phyloP scores from a whole-genome alignment of 2,797 vertebrate genomes.

The Petrocephalus schoutedeni region DNA sequence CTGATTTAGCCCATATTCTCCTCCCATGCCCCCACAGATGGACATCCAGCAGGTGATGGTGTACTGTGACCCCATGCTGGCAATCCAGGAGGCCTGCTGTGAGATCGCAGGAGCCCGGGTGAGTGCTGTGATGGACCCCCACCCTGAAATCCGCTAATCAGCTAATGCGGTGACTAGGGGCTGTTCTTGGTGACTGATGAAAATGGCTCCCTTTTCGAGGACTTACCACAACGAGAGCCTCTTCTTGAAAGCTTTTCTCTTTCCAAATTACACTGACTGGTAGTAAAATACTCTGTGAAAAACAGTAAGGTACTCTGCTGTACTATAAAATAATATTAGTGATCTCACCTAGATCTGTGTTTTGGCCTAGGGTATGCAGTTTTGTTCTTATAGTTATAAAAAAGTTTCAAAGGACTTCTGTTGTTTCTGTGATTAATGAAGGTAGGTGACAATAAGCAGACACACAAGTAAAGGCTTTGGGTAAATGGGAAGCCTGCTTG shows the following conservation, averaged over 20 bases:
- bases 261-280: neutral
- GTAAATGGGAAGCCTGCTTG: neutral
- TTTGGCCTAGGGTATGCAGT: neutral
- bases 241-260: neutral
- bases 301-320: neutral
- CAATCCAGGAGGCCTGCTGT: conserved; percentile 83
- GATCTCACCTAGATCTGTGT: neutral
- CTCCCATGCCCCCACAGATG: conserved; percentile 58
- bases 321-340: neutral
- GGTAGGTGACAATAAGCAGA: neutral
- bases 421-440: neutral
- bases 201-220: neutral
- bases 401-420: neutral
- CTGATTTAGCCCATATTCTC: neutral
- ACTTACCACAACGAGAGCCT: neutral
- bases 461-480: neutral
- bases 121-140: conserved; percentile 42
- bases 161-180: neutral
- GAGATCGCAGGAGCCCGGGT: conserved; percentile 81
- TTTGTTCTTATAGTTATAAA: neutral
- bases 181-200: neutral
- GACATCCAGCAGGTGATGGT: conserved; percentile 85
- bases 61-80: conserved; percentile 80
- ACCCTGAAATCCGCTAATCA: neutral
- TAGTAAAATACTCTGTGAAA: neutral